These are phyloP conservation scores for Drosophila hamatofila DNA, from an alignment of 2,888 invertebrate species.

Conservation along the genomic window DNA sequence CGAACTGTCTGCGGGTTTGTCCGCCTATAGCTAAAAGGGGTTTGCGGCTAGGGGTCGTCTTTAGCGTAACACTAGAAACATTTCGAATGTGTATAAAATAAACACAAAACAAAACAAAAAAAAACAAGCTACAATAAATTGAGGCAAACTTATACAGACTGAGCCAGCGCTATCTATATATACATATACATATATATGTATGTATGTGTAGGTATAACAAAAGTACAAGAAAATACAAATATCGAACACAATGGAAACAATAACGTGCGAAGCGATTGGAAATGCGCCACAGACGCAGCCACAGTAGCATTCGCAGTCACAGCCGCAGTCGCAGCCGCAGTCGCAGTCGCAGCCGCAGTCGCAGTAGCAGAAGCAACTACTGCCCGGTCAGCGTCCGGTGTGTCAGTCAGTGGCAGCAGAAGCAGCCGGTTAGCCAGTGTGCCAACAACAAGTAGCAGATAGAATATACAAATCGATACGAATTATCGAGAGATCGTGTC, in stretches of 20 bases:
- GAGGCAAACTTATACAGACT: constrained; percentile 58
- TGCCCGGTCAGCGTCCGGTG: constrained; percentile 70
- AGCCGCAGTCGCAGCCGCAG: constrained; percentile 17
- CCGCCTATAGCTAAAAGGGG: constrained; percentile 39
- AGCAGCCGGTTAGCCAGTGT: constrained; percentile 68
- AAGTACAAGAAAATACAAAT: constrained; percentile 78
- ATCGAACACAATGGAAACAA: constrained; percentile 82
- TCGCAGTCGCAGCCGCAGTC: constrained; percentile 11
- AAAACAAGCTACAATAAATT: constrained; percentile 74
- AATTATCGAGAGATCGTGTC: constrained; percentile 73
- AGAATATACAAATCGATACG: constrained; percentile 72
- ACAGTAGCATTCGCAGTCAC: constrained; percentile 20
- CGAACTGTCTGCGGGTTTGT: constrained; percentile 53
- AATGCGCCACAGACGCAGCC: constrained; percentile 64
- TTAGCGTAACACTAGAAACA: constrained; percentile 60
- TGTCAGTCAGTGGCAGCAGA: constrained; percentile 63
- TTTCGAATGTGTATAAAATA: constrained; percentile 70
- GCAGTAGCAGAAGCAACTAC: constrained; percentile 5
- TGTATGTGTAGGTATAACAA: constrained; percentile 58
- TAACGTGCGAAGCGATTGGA: constrained; percentile 81
- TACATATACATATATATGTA: constrained; percentile 5
- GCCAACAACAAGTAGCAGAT: constrained; percentile 68
- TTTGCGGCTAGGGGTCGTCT: constrained; percentile 13
- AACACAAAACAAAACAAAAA: constrained; percentile 51
- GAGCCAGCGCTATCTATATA: constrained; percentile 7